phyloP scores from a whole-genome alignment of 2,888 invertebrate species.

The Tachystola acroxantha region DNA sequence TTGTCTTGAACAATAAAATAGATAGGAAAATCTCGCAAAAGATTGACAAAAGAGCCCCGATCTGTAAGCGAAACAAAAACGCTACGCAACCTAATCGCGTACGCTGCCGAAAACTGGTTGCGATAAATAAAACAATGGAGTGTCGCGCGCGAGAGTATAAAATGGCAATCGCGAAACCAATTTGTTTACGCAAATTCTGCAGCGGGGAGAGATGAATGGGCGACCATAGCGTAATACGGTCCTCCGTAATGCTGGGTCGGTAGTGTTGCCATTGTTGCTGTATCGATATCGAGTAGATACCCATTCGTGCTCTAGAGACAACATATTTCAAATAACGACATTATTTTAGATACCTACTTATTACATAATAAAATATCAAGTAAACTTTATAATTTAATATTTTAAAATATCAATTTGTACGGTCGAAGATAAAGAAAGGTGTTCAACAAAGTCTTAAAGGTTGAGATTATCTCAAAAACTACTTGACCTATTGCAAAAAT shows the following conservation, averaged over 20 bases:
- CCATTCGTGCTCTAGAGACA: neutral
- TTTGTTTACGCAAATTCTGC: constrained; percentile 79
- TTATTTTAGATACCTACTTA: neutral
- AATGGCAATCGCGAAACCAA: constrained; percentile 79
- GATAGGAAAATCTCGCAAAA: constrained; percentile 40
- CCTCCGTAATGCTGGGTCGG: constrained; percentile 49
- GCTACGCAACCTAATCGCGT: constrained; percentile 70
- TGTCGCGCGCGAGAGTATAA: constrained; percentile 73
- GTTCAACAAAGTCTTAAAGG: too few species aligned
- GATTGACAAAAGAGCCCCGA: constrained; percentile 64
- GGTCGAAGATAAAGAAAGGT: too few species aligned
- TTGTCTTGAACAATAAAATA: too few species aligned
- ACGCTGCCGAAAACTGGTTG: constrained; percentile 67
- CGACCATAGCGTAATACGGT: constrained; percentile 73
- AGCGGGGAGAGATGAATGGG: constrained; percentile 75
- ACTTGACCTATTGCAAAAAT: too few species aligned
- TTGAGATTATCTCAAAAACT: too few species aligned
- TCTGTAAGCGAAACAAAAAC: constrained; percentile 67
- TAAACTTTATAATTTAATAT: too few species aligned
- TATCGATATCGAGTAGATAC: constrained; percentile 28
- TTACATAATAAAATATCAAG: too few species aligned
- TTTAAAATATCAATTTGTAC: too few species aligned
- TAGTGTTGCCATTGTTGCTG: constrained; percentile 33
- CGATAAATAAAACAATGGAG: constrained; percentile 78
- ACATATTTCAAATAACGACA: too few species aligned